A percentile compares a stretch with the other conserved stretches of the same genome.
These are phyloP conservation scores for Phaonia tiefii DNA, from an alignment of 2,888 invertebrate genomes.

Conservation along the genomic window DNA sequence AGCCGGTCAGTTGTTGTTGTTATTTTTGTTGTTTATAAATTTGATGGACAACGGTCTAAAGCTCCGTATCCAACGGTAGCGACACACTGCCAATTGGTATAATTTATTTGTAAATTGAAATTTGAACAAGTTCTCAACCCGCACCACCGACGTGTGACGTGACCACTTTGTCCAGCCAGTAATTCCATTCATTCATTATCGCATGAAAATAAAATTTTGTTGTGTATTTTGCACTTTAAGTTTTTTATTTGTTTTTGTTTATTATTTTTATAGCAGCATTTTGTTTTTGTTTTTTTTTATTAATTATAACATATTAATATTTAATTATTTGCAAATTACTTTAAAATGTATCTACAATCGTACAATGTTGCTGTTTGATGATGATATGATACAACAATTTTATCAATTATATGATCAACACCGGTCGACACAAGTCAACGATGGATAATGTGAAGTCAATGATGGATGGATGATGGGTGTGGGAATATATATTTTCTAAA, in stretches of 20 bases:
- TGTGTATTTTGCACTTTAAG: constrained; percentile 12
- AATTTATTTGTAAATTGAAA: constrained; percentile 34
- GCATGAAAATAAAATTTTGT: background rate
- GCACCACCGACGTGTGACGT: background rate
- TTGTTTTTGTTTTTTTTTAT: constrained; percentile 12
- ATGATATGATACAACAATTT: too few species aligned
- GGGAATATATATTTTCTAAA: too few species aligned
- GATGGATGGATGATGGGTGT: too few species aligned
- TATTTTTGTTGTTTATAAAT: background rate
- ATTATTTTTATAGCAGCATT: background rate
- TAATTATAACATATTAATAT: constrained; percentile 51
- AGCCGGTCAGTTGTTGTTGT: too few species aligned
- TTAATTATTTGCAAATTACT: constrained; percentile 50
- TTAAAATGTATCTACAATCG: background rate
- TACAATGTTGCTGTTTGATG: too few species aligned
- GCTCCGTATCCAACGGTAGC: too few species aligned
- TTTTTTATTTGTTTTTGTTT: background rate
- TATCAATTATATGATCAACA: too few species aligned
- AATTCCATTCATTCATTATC: too few species aligned
- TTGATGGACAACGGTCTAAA: too few species aligned
- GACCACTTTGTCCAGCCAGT: too few species aligned
- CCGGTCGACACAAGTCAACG: too few species aligned
- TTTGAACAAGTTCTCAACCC: constrained; percentile 16
- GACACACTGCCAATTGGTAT: constrained; percentile 27
- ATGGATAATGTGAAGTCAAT: too few species aligned